Conservation (phyloP, 2,113 vertebrate species). For the human (Homo sapiens) region DNA sequence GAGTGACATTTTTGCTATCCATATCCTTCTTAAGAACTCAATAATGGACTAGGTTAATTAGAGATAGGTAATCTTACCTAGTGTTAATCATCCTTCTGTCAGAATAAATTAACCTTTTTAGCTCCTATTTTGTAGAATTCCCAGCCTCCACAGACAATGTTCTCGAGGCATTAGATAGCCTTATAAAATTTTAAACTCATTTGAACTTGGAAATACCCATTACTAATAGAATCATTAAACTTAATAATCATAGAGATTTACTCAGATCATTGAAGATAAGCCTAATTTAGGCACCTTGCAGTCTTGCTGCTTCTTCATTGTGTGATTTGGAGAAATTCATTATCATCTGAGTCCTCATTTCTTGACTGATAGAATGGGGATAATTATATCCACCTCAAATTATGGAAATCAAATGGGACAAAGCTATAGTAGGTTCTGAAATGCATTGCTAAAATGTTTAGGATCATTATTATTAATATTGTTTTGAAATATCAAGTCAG, state of each 20-base stretch:
- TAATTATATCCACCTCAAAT: background rate
- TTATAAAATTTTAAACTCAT: conserved; percentile 55
- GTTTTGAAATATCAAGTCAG: background rate
- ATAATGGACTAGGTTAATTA: conserved; percentile 60
- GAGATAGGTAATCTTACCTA: conserved; percentile 54
- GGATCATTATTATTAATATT: background rate
- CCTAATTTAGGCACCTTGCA: background rate
- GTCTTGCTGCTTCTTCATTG: background rate
- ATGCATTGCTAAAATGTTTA: background rate
- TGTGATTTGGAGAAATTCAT: conserved; percentile 32
- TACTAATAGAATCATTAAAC: conserved; percentile 55
- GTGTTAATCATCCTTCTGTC: conserved; percentile 60
- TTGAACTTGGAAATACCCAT: conserved; percentile 59
- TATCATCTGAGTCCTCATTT: conserved; percentile 15
- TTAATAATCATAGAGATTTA: conserved; percentile 54
- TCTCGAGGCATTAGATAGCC: conserved; percentile 54
- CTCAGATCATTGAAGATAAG: conserved; percentile 25
- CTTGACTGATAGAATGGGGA: background rate
- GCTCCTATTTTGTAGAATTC: conserved; percentile 60
- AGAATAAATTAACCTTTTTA: conserved; percentile 73
- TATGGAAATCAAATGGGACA: background rate
- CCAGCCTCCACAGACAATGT: conserved; percentile 10
- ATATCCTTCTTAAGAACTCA: conserved; percentile 37
- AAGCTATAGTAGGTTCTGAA: background rate
- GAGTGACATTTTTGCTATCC: conserved; percentile 57